phyloP scores from a whole-genome alignment of 37 sponge, comb jelly and placozoan genomes.

The Petrosia ficiformis region DNA sequence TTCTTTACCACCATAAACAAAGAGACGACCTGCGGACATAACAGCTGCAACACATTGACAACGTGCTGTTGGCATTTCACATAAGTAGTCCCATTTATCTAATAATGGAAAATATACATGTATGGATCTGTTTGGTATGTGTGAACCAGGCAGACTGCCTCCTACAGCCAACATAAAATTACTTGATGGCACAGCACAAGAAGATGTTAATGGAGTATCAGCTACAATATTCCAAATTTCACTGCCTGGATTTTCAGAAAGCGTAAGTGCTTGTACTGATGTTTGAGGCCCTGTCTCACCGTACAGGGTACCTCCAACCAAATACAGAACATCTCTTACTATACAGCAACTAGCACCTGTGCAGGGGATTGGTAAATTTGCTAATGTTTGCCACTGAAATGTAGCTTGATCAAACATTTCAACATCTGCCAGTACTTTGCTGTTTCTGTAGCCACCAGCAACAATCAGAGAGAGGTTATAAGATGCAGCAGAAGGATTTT shows the following conservation, averaged over 20 bases:
- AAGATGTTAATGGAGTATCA: conserved; percentile 32
- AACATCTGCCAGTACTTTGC: conserved; percentile 35
- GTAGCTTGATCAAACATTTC: conserved; percentile 37
- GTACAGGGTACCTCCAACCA: conserved; percentile 52
- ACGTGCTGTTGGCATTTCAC: conserved; percentile 41
- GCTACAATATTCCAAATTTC: conserved; percentile 23
- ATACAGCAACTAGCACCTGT: conserved; percentile 40
- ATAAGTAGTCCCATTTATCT: conserved; percentile 34
- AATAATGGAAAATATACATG: conserved; percentile 23
- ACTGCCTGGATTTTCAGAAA: conserved; percentile 23
- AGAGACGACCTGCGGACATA: conserved; percentile 25
- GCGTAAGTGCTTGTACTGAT: conserved; percentile 10
- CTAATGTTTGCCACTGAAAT: conserved; percentile 30
- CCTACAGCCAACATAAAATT: conserved; percentile 46
- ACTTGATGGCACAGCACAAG: conserved; percentile 42
- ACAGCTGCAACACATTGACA: conserved; percentile 26
- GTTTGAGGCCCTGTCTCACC: conserved; percentile 39
- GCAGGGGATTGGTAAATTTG: conserved; percentile 30
- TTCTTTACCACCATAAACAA: conserved; percentile 40
- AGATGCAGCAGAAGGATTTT: conserved; percentile 22
- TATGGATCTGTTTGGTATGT: conserved; percentile 11
- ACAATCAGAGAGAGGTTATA: conserved; percentile 32
- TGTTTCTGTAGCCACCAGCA: conserved; percentile 45
- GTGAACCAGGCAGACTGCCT: conserved; percentile 21
- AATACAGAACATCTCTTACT: conserved; percentile 23